These are phyloP conservation scores for Eufriesea mexicana DNA, from an alignment of 1,140 invertebrate species.

Conservation along the genomic window DNA sequence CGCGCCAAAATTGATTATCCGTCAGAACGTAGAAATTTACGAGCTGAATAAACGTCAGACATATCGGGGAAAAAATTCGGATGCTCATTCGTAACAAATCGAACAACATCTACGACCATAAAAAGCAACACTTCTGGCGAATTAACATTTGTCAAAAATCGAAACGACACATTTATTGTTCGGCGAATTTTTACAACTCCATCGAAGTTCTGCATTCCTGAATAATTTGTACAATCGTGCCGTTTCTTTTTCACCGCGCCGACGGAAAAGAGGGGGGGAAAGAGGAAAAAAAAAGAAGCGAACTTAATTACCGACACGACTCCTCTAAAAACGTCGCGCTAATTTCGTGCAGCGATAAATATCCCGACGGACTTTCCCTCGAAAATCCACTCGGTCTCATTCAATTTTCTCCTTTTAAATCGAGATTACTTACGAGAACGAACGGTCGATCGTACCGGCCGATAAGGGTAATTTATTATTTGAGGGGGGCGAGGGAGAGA, in stretches of 20 bases:
- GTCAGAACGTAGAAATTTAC: neutral
- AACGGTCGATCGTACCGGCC: constrained; percentile 9
- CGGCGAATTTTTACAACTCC: constrained; percentile 1
- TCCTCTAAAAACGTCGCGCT: neutral
- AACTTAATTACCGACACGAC: neutral
- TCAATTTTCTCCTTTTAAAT: constrained; percentile 27
- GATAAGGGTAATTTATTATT: constrained; percentile 51
- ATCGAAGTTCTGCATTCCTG: constrained; percentile 9
- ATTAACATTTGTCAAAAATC: constrained; percentile 49
- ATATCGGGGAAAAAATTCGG: no score
- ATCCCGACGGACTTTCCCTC: neutral
- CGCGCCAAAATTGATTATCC: neutral
- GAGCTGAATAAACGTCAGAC: neutral
- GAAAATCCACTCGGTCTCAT: constrained; percentile 5
- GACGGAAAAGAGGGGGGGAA: no score
- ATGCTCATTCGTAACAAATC: neutral
- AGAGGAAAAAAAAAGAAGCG: neutral
- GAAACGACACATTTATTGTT: neutral
- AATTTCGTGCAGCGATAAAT: constrained; percentile 4
- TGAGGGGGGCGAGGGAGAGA: constrained; percentile 7
- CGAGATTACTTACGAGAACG: constrained; percentile 11
- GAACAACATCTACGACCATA: neutral
- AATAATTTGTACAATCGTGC: constrained; percentile 1
- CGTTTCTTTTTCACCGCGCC: neutral
- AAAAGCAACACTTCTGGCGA: neutral